A percentile compares a stretch with the other conserved stretches of the same genome.
These are phyloP conservation scores for Mirounga angustirostris DNA, from an alignment of 2,113 vertebrate genomes.

Conservation along the genomic window DNA sequence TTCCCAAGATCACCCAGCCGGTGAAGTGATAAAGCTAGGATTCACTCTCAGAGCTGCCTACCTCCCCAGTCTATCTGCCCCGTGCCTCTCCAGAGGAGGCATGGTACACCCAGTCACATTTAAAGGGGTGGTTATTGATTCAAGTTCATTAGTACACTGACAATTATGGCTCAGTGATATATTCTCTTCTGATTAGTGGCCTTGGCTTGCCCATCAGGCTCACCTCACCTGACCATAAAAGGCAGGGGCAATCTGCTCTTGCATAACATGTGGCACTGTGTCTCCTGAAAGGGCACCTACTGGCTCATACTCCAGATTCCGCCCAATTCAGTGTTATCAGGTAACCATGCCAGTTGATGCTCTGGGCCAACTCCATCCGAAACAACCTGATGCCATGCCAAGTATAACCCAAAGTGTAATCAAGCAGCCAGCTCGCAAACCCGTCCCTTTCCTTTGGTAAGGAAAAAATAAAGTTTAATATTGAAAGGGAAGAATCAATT, in stretches of 20 bases:
- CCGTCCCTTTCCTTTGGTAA: not conserved
- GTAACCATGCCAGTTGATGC: not conserved
- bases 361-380: not conserved
- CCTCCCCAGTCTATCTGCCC: not conserved
- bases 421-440: not conserved
- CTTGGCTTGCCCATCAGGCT: not conserved
- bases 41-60: not conserved
- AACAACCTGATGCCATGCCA: not conserved
- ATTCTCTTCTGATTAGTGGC: not conserved
- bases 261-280: not conserved
- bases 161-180: fast-evolving
- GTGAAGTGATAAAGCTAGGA: not conserved
- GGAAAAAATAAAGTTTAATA: not conserved
- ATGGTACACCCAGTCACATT: fast-evolving
- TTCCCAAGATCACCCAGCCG: not conserved
- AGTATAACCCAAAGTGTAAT: not conserved
- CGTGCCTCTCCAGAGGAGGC: not conserved
- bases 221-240: not conserved
- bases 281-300: not conserved
- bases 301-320: not conserved
- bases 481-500: conserved; percentile 9
- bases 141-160: not conserved
- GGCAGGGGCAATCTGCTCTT: too few species aligned
- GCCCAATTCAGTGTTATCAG: not conserved
- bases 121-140: not conserved